A percentile compares a stretch with the other conserved stretches of the same genome.
These are phyloP conservation scores for Corvus hawaiiensis DNA, from an alignment of 2,113 vertebrate genomes.

Conservation along the genomic window DNA sequence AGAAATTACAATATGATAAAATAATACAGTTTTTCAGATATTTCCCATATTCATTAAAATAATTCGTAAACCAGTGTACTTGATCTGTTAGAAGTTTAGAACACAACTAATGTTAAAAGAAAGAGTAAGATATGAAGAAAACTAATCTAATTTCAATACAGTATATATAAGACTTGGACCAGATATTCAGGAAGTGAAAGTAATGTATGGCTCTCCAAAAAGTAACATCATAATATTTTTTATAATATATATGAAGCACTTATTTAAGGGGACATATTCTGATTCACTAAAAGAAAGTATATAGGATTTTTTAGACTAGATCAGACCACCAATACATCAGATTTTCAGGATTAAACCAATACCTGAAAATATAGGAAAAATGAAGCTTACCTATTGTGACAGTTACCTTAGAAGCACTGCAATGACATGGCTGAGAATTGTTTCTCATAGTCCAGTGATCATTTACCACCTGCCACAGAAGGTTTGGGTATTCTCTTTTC, in stretches of 20 bases:
- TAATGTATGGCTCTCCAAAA: neutral
- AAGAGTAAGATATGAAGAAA: neutral
- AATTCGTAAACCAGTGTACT: neutral
- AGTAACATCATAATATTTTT: neutral
- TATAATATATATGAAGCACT: fast-evolving
- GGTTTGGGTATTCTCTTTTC: neutral
- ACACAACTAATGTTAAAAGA: neutral
- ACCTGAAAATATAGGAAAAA: neutral
- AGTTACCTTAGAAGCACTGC: neutral
- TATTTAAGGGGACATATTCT: neutral
- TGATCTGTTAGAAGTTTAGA: neutral
- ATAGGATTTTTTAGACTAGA: neutral
- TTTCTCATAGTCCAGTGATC: neutral
- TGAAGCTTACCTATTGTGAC: neutral
- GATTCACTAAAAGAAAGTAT: neutral
- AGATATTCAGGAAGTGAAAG: neutral
- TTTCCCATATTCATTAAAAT: neutral
- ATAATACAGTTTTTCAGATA: neutral
- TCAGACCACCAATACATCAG: neutral
- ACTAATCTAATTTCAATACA: neutral
- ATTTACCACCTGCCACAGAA: neutral
- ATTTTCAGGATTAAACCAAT: neutral
- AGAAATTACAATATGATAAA: neutral
- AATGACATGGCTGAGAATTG: neutral
- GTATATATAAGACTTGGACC: neutral